Percentiles rank a stretch among this genome's conserved stretches.
phyloP scores from a whole-genome alignment of 2,888 invertebrate genomes.

The Geotrupes spiniger region DNA sequence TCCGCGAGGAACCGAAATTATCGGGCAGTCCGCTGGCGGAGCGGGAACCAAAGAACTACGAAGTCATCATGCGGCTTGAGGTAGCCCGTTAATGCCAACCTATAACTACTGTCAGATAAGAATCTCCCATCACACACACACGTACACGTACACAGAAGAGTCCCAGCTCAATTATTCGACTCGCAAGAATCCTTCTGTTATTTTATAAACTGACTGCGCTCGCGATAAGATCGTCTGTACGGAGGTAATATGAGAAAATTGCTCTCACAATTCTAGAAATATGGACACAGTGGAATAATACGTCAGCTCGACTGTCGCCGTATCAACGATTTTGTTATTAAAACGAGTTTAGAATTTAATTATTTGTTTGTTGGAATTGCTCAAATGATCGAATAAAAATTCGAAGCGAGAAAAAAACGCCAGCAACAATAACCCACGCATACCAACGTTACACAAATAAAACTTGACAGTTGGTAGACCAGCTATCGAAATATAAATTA shows the following conservation, averaged over 20 bases:
- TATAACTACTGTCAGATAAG: conserved; percentile 42
- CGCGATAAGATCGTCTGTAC: conserved; percentile 25
- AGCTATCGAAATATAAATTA: conserved; percentile 31
- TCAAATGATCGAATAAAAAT: too few species aligned
- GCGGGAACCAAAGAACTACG: conserved; percentile 30
- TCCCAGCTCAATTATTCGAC: conserved; percentile 35
- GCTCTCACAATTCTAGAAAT: too few species aligned
- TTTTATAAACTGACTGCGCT: conserved; percentile 28
- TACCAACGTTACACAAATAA: too few species aligned
- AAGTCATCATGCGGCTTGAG: conserved; percentile 31
- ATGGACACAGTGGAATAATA: too few species aligned
- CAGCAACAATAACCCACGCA: too few species aligned
- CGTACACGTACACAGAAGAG: conserved; percentile 17
- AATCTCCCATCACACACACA: conserved; percentile 32
- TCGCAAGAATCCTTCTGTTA: conserved; percentile 29
- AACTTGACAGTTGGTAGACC: conserved; percentile 13
- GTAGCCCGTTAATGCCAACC: conserved; percentile 40
- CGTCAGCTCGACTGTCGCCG: too few species aligned
- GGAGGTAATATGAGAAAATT: too few species aligned
- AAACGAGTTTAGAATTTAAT: too few species aligned
- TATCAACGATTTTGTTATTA: too few species aligned
- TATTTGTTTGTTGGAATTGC: too few species aligned
- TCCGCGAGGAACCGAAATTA: conserved; percentile 12
- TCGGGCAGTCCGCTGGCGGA: conserved; percentile 18
- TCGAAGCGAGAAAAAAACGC: too few species aligned